Evolutionary conservation across 2,797 vertebrate species (phyloP).

Genomic region (Ciconia nigra): DNA sequence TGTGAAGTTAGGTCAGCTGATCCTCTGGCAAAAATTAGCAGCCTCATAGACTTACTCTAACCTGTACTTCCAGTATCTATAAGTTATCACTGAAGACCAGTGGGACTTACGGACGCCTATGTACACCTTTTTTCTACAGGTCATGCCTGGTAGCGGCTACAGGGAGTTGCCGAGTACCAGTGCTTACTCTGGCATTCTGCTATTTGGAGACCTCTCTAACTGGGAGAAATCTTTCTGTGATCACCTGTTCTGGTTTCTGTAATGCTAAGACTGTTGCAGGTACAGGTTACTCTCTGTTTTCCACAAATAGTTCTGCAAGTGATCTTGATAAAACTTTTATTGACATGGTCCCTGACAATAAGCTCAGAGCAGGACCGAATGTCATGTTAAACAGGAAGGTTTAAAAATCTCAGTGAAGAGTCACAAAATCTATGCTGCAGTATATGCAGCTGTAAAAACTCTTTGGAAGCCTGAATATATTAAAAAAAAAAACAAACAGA

Average conservation of each 20-base stretch:
- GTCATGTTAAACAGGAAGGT: background rate
- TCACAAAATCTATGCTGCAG: background rate
- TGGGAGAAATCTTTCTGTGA: background rate
- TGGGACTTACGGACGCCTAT: background rate
- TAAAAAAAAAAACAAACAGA: background rate
- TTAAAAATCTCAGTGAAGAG: background rate
- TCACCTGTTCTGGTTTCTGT: background rate
- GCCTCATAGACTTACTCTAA: background rate
- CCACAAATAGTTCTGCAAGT: background rate
- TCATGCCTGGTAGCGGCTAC: background rate
- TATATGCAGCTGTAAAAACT: background rate
- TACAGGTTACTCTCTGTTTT: background rate
- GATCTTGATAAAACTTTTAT: background rate
- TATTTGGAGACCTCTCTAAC: background rate
- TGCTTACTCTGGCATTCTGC: background rate
- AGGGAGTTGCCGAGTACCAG: background rate
- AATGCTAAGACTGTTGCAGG: background rate
- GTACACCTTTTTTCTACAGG: background rate
- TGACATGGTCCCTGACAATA: background rate
- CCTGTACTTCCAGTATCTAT: background rate
- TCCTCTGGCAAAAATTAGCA: background rate
- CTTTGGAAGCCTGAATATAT: background rate
- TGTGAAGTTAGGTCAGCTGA: background rate
- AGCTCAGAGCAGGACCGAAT: background rate
- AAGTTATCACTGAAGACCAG: background rate